Base-by-base conservation (phyloP, 2,113 vertebrate species). In the Passer domesticus region DNA sequence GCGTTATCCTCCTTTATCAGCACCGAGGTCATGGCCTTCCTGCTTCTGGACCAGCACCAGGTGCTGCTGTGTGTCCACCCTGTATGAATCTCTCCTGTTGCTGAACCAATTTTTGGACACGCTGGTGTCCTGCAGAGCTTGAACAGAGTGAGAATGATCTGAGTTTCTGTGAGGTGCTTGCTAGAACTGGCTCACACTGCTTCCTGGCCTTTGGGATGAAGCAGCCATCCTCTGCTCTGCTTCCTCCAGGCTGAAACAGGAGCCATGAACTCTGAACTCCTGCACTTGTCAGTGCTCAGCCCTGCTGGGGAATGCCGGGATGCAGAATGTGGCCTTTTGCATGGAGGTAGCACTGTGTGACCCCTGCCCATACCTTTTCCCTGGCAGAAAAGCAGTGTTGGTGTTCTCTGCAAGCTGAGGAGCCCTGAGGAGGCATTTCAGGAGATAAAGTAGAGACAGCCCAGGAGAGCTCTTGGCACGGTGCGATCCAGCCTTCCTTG, bases 401-500 rank as follows among this genome's bases (percentile, higher is more conserved):
- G 18, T 41, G 55, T 7, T 43, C 53, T 37, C 41, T 74, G 83
- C 4, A 10, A 7, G 11, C 72, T 41, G 50, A 60, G 52, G 50
- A 79, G 67, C 41, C 3, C 25, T 24, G 43, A 56, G 56, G 64
- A 62, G 15, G 20, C 39, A 2, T 73, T 53, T 73, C 50, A 59
- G 72, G 46, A 0, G 1, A 41, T 44, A 63, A n/a, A 67, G 52
- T 4, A 35, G 72, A 60, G 58, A 41, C 70, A 27, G 18, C 46
- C 27, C 6, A 4, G 5, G 53, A 56, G 19, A n/a, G 39, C 41
- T 59, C 16, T 19, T 28, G 30, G 2, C 6, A 3, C 0, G 0
- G 9, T 49, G 62, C 2, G 6, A 41, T 49, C 56, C 56, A 21
- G 21, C 33, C 44, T 55, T 62, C 25, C n/a, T 37, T 63, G 35